phyloP scores from a whole-genome alignment of 2,113 vertebrate genomes.

The Noturus placidus region DNA sequence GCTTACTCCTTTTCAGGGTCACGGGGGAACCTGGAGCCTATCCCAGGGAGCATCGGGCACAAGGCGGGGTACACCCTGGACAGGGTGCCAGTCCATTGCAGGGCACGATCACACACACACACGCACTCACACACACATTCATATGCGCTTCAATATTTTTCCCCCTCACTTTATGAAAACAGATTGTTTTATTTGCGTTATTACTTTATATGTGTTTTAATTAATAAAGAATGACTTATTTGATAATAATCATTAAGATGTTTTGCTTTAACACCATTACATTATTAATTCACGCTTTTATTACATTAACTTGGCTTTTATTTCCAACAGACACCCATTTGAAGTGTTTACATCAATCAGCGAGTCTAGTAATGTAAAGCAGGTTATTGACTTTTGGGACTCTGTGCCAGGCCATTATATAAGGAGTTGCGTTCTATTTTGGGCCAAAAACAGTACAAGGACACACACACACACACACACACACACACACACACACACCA shows the following conservation, averaged over 20 bases:
- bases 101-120: no score
- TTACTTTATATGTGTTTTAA: not conserved
- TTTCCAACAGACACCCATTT: not conserved
- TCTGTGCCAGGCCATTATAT: not conserved
- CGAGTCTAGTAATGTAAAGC: not conserved
- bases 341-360: not conserved
- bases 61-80: no score
- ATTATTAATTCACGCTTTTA: not conserved
- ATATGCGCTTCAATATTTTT: no score
- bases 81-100: no score
- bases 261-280: not conserved
- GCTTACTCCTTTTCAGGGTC: no score
- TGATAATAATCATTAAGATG: not conserved
- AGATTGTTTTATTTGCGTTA: not conserved
- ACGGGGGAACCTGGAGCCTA: no score
- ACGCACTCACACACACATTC: no score
- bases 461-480: not conserved
- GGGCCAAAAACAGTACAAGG: conserved; percentile 6
- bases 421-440: not conserved
- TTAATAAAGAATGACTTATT: not conserved
- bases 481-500: not conserved
- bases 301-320: not conserved
- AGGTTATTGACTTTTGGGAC: not conserved
- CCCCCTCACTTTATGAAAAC: not conserved
- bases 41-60: no score